Percentiles rank a stretch among this genome's conserved stretches.
phyloP scores from a whole-genome alignment of 1,140 invertebrate species.

The Pteromalus puparum region DNA sequence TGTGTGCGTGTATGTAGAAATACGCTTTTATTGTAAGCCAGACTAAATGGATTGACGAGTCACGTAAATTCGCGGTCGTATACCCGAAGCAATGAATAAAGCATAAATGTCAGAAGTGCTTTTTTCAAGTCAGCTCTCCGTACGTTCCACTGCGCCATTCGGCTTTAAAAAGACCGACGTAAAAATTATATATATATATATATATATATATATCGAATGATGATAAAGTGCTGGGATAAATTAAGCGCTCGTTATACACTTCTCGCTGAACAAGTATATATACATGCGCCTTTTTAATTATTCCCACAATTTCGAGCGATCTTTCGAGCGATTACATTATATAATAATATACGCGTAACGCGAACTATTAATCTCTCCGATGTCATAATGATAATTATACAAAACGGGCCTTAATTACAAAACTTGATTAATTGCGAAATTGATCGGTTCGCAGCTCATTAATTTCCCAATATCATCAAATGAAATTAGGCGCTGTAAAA shows the following conservation, averaged over 20 bases:
- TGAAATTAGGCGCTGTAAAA: constrained; percentile 9
- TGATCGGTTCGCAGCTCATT: not conserved
- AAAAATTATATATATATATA: no score
- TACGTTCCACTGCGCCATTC: no score
- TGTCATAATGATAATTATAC: not conserved
- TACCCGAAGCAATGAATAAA: not conserved
- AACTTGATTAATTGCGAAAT: not conserved
- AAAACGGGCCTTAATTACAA: not conserved
- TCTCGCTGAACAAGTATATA: not conserved
- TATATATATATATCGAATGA: no score
- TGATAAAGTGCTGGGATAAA: no score
- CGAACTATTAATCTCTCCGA: not conserved
- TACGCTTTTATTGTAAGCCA: not conserved
- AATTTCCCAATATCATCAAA: not conserved
- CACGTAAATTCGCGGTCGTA: not conserved
- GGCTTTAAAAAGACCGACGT: no score
- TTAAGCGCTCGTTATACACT: no score
- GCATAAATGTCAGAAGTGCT: not conserved
- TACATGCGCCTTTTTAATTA: not conserved
- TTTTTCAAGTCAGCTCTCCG: not conserved
- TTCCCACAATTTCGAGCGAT: not conserved
- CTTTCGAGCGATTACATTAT: not conserved
- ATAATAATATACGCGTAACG: not conserved
- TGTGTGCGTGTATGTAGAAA: not conserved
- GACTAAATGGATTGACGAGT: not conserved